Evolutionary conservation across 2,113 vertebrate genomes (phyloP), one percentile per base, ranked within the genome.

Genomic region (Centropus bengalensis): DNA sequence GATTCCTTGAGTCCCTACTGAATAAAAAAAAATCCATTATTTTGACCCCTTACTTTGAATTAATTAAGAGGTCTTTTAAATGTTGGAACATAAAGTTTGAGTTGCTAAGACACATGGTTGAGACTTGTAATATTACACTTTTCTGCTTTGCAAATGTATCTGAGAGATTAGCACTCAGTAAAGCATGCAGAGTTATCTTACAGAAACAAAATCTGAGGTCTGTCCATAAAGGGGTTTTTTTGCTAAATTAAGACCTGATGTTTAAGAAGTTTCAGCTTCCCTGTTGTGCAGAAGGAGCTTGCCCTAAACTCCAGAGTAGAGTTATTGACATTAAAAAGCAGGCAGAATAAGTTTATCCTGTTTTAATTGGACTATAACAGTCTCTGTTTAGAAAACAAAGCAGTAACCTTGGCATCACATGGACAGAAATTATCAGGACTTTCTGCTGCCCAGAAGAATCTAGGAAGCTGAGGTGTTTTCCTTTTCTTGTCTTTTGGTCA

Each of bases 311-410:
- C 59, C 82, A 88, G 90, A 79, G 76, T 86, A 76, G 76, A 84
- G 60, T 91, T 96, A 86, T 30, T 84, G 79, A 91, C 75, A 74
- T 88, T 52, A 91, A 93, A 96, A 95, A 96, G 55, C 75, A 93
- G 96, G 93, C 94, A 91, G 85, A 91, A 91, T 54, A 95, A 82
- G 75, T 84, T 97, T 95, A 94, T 92, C 73, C 82, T 94, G 21
- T 75, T 97, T 97, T 96, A 97, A 97, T 96, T 95, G 94, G 78
- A 69, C 93, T 96, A 82, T 70, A 96, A 96, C 96, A 91, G 83
- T 91, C 38, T 83, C 81, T 96, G 87, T 92, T 91, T 96, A 97
- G 89, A 89, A 95, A 97, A 87, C 56, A 94, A 96, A 86, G 54
- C 96, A 96, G 55, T 32, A 47, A 91, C 74, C 77, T 88, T 80